Evolutionary conservation across 2,888 invertebrate genomes (phyloP).

Genomic region (Lamproptera curius): DNA sequence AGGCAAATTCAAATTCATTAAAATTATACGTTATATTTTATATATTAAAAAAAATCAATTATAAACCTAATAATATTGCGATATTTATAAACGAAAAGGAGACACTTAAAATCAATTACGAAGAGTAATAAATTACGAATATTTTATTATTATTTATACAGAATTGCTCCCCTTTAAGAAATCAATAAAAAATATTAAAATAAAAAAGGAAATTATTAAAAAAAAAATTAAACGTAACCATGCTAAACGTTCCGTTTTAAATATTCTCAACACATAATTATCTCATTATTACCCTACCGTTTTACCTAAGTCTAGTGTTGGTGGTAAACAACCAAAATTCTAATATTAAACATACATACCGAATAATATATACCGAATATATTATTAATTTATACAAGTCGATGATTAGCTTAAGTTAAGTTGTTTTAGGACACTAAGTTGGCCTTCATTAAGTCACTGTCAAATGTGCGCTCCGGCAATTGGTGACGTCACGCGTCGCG

Average conservation of each 20-base stretch:
- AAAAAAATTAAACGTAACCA: too few species aligned
- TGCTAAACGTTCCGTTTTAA: constrained; percentile 69
- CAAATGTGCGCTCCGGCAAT: constrained; percentile 58
- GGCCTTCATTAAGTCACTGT: constrained; percentile 72
- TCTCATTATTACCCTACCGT: constrained; percentile 71
- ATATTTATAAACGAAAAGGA: constrained; percentile 66
- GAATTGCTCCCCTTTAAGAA: constrained; percentile 56
- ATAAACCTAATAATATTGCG: constrained; percentile 70
- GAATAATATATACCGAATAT: constrained; percentile 77
- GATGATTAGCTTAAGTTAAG: constrained; percentile 76
- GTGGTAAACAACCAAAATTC: constrained; percentile 77
- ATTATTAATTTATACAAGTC: constrained; percentile 78
- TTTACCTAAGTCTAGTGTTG: constrained; percentile 75
- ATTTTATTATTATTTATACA: constrained; percentile 55
- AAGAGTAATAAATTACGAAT: constrained; percentile 76
- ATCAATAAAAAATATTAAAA: constrained; percentile 32
- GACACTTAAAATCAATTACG: constrained; percentile 60
- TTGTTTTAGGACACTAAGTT: constrained; percentile 74
- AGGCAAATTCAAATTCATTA: constrained; percentile 70
- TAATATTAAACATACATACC: constrained; percentile 78
- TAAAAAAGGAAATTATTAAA: too few species aligned
- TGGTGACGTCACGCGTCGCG: constrained; percentile 32
- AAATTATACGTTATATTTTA: constrained; percentile 33
- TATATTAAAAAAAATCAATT: constrained; percentile 53
- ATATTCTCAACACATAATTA: constrained; percentile 71